These are phyloP conservation scores for Trichopria drosophilae DNA, from an alignment of 2,888 invertebrate species.

Conservation along the genomic window DNA sequence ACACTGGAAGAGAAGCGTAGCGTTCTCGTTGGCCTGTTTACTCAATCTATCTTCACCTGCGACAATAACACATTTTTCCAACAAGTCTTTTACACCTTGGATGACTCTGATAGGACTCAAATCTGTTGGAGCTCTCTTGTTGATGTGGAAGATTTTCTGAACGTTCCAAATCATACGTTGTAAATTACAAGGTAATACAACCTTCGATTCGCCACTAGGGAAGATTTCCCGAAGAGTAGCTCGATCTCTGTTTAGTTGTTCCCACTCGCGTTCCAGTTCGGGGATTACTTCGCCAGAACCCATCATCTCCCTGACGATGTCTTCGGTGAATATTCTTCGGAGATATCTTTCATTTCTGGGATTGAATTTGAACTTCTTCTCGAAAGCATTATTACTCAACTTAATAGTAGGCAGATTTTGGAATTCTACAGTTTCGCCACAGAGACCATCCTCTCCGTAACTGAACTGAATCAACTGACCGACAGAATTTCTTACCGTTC, in stretches of 20 bases:
- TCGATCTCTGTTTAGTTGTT: constrained; percentile 85
- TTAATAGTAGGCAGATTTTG: constrained; percentile 94
- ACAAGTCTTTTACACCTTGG: constrained; percentile 83
- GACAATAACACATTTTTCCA: constrained; percentile 90
- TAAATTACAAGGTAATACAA: constrained; percentile 96
- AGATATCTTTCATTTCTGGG: constrained; percentile 91
- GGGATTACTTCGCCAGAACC: constrained; percentile 89
- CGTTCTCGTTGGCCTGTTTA: constrained; percentile 97
- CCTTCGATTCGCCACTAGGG: constrained; percentile 94
- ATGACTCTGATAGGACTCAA: constrained; percentile 91
- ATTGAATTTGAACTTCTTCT: constrained; percentile 94
- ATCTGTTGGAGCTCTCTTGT: constrained; percentile 90
- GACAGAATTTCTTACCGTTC: constrained; percentile 95
- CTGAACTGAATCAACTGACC: constrained; percentile 93
- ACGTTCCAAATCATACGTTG: constrained; percentile 99
- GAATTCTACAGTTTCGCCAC: constrained; percentile 95
- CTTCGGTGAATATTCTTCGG: constrained; percentile 88
- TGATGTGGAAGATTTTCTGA: constrained; percentile 99
- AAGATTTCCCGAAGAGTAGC: constrained; percentile 88
- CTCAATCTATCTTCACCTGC: constrained; percentile 93
- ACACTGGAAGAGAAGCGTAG: constrained; percentile 95
- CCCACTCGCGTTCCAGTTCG: constrained; percentile 95
- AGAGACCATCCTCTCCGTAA: constrained; percentile 99
- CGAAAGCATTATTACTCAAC: constrained; percentile 92
- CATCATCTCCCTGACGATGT: constrained; percentile 90